Evolutionary conservation across 2,888 invertebrate species (phyloP), one percentile per base, ranked within the genome.

Genomic region (Thera obeliscata): DNA sequence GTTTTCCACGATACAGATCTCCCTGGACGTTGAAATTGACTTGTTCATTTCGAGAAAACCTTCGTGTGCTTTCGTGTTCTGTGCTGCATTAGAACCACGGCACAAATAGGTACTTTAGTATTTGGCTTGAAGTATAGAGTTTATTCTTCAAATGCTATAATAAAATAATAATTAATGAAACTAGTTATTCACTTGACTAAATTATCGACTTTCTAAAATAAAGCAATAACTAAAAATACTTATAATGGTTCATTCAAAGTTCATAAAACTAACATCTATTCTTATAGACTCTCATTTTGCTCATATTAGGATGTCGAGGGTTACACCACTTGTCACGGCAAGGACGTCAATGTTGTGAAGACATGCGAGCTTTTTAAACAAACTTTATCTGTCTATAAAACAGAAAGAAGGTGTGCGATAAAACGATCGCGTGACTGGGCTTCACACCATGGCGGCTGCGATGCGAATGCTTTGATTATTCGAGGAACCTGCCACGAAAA

Each of bases 281-380:
- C 50, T 61, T 61, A 56, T 52, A 78, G 79, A 68, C 66, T 68
- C 67, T 78, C 73, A 73, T 82, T 83, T 83, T 77, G 78, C 79
- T 85, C 77, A 75, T 80, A 79, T 86, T 86, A 82, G 83, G 80
- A 85, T 85, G 84, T 87, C 78, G 85, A 88, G 85, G 83, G 85
- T 86, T 85, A 87, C 85, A 84, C 87, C 86, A 88, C 89, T 90
- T 84, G 88, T 87, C 89, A 90, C 87, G 87, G 88, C 85, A 85
- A 87, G 87, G 85, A 84, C 86, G 83, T 84, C 88, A 79, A 91
- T 91, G 88, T 87, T 84, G 84, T 83, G 81, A 82, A 88, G 87
- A 87, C 93, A 91, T 91, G 92, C 93, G 82, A 92, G 85, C 87
- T 90, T 92, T 91, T 91, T 90, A 91, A 91, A 90, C 87, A 87